Evolutionary conservation across 2,888 invertebrate species (phyloP), one percentile per base, ranked within the genome.

Genomic region (Tenthredo notha): DNA sequence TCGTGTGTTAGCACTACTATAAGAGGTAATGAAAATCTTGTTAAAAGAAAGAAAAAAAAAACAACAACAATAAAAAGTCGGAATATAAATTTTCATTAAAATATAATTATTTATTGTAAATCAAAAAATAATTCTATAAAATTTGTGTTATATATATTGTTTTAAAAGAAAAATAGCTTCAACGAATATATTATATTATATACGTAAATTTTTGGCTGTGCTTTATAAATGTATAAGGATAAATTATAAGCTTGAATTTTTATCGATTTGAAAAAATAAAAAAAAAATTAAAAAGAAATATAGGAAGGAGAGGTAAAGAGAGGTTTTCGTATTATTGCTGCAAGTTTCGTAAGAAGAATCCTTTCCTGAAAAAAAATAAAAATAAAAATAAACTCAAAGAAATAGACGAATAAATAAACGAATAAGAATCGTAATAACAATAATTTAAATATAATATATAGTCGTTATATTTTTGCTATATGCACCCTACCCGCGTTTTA

Each of bases 1-100:
- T 87, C 88, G 87, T 87, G 86, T 84, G 87, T 84, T 80, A 33
- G 25, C 80, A 61, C 58, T 80, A 61, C 58, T 80, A 61, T 61
- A 80, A 80, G 25, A 61, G 58, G 25, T 40, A 61, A 80, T 80
- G 15, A 80, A 21, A 21, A 80, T 12, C 33, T n/a, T 80, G 25
- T 18, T 25, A 18, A 15, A 40, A 40, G 0, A 37, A 7, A 6
- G 0, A 37, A 37, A 37, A 37, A 37, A 37, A 4, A 37, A 37
- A 37, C 2, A 37, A 37, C 37, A 37, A 6, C 4, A 37, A 37
- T 9, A 43, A 1, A 10, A 43, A 33, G 33, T 4, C 33, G 7
- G 40, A 40, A 61, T n/a, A 33, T 77, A 21, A 77, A n/a, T 50
- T 25, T 37, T 37, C 6, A 37, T 37, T 6, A 37, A 37, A 37